These are phyloP conservation scores for Phataginus tricuspis DNA, from an alignment of 2,797 vertebrate species.

Conservation along the genomic window DNA sequence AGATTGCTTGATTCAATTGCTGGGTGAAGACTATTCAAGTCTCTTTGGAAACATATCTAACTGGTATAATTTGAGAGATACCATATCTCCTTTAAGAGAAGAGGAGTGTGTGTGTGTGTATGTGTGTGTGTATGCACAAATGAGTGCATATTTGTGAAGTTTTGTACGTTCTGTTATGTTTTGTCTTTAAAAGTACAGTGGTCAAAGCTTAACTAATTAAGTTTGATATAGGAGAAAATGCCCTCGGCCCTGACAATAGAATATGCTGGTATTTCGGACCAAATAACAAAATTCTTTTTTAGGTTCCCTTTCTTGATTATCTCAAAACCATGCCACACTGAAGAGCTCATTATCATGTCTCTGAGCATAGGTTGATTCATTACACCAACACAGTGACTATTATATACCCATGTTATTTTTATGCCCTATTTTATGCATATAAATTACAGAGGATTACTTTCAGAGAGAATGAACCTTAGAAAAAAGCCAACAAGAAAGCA, in stretches of 20 bases:
- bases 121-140: too few relatives aligned
- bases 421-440: neutral
- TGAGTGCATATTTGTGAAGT: neutral
- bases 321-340: neutral
- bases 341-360: constrained; percentile 3
- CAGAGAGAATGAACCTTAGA: neutral
- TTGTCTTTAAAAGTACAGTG: neutral
- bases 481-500: neutral
- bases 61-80: neutral
- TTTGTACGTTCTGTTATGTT: constrained; percentile 30
- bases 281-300: constrained; percentile 36
- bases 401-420: neutral
- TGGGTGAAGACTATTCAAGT: constrained; percentile 10
- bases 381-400: neutral
- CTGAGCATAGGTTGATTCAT: constrained; percentile 11
- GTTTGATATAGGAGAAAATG: constrained; percentile 27
- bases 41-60: neutral
- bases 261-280: neutral
- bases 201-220: constrained; percentile 1
- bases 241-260: neutral
- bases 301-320: neutral
- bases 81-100: neutral
- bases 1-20: neutral
- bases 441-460: constrained; percentile 43
- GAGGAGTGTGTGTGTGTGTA: neutral